Base-by-base conservation (phyloP, 2,113 vertebrate genomes). In the Ariopsis seemanni region DNA sequence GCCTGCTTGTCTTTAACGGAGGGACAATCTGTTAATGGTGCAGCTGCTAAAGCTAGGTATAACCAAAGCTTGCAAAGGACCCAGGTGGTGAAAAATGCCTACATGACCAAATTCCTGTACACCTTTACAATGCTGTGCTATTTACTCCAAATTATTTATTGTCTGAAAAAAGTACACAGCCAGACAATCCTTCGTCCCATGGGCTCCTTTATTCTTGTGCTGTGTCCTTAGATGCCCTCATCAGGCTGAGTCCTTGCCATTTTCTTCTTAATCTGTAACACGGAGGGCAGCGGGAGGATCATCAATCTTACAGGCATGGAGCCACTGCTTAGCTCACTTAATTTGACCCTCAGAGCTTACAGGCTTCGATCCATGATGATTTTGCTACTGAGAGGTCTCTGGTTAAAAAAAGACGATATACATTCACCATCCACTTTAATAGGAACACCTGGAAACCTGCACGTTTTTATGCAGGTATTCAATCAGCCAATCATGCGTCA, bases 221-320 rank as follows among this genome's bases (percentile, higher is more conserved):
- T 20, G 34, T 78, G 77, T 86, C 81, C 87, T 81, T 50, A 90
- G 75, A 82, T 82, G 78, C 85, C 87, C 84, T 86, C 82, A 53
- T 86, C 85, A 83, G 62, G 72, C 89, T 50, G 52, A 81, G 81
- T 69, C 81, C 85, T 88, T 86, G 69, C 85, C 69, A 83, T 84
- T 86, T 84, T 86, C 50, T 83, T 65, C 80, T 71, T 88, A 90
- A 90, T 88, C 87, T 87, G 82, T 82, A 88, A 87, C 85, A 69
- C 48, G 0, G 85, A 82, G 85, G 83, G 74, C 42, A 85, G 81
- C 48, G 74, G 42, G 50, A 88, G 78, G 86, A 72, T 78, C 82
- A 90, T 88, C 89, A 85, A 88, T 90, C 87, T 86, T 77, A 74
- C 74, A 82, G 84, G 80, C 78, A 67, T 86, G 74, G 63, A 85